Evolutionary conservation across 2,797 vertebrate species (phyloP).

Genomic region (Lophotriccus pileatus): DNA sequence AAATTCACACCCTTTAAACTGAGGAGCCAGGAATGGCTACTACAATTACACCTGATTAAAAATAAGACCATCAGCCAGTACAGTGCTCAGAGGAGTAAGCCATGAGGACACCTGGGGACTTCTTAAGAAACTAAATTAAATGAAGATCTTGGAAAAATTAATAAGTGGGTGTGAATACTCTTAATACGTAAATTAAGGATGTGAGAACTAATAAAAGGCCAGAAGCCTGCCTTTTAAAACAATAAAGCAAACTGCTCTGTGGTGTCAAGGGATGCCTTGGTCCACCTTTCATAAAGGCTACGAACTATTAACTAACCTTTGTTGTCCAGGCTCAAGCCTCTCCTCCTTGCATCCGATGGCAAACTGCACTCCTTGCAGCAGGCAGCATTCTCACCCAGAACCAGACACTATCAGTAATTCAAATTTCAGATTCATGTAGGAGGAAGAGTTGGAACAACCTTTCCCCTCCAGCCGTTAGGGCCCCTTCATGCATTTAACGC

Average conservation of each 20-base stretch:
- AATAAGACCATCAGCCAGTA: neutral
- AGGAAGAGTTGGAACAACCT: neutral
- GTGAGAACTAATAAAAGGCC: neutral
- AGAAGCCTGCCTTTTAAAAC: neutral
- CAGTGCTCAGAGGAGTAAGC: neutral
- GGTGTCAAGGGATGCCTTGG: neutral
- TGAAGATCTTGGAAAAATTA: neutral
- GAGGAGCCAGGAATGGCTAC: neutral
- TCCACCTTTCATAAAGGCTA: neutral
- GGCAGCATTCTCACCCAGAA: neutral
- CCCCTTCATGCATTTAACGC: neutral
- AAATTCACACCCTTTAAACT: neutral
- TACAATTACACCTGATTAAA: neutral
- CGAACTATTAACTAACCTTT: neutral
- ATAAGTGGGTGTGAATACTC: neutral
- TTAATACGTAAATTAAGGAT: neutral
- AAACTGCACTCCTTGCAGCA: neutral
- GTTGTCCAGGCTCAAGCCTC: neutral
- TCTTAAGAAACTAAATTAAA: neutral
- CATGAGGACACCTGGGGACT: neutral
- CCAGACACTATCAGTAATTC: neutral
- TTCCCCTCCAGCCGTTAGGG: neutral
- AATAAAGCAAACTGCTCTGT: neutral
- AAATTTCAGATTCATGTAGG: accelerated
- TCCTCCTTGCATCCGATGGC: accelerated